phyloP scores from a whole-genome alignment of 2,797 vertebrate species.

The Aphelocoma californica region DNA sequence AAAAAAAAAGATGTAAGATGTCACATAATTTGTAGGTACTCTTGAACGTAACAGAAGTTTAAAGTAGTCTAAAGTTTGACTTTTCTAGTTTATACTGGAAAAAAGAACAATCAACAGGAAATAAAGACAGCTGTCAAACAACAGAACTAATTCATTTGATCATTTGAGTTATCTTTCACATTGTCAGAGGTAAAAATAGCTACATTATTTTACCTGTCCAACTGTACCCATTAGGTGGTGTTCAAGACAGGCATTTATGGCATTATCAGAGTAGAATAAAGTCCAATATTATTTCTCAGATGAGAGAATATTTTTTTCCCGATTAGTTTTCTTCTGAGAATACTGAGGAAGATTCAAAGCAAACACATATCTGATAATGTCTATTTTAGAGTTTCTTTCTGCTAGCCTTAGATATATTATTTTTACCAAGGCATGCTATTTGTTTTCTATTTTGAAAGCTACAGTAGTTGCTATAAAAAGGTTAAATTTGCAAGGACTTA shows the following conservation, averaged over 20 bases:
- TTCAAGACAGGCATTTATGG: neutral
- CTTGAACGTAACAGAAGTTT: neutral
- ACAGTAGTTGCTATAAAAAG: constrained; percentile 67
- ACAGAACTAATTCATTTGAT: neutral
- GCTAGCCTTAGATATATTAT: constrained; percentile 42
- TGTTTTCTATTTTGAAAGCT: constrained; percentile 68
- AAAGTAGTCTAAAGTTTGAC: neutral
- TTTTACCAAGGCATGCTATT: constrained; percentile 53
- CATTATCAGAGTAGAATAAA: neutral
- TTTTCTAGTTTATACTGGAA: neutral
- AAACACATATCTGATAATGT: neutral
- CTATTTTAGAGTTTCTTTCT: constrained; percentile 31
- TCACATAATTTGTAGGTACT: neutral
- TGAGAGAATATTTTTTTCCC: neutral
- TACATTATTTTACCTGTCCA: neutral
- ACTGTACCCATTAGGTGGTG: neutral
- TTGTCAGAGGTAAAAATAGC: neutral
- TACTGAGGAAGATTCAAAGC: neutral
- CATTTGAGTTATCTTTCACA: neutral
- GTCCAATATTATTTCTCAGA: neutral
- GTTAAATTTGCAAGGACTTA: constrained; percentile 66
- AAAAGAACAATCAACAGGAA: neutral
- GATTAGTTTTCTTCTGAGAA: neutral
- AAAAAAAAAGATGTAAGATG: neutral
- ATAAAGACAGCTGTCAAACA: neutral